These are phyloP conservation scores for Hippocampus kuda DNA, from an alignment of 2,797 vertebrate species.

Conservation along the genomic window DNA sequence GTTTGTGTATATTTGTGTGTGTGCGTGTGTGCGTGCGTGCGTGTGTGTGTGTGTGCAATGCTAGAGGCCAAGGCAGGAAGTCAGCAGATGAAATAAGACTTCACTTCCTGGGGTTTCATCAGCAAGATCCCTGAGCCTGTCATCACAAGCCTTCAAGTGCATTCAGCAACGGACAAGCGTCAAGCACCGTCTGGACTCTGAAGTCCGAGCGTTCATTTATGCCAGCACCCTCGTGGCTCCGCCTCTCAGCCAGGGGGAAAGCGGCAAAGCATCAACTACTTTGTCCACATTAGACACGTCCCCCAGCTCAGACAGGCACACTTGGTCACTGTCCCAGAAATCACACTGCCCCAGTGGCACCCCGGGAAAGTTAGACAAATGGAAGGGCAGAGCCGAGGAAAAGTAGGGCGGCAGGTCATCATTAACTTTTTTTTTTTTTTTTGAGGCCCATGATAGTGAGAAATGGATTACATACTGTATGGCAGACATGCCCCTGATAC, in stretches of 20 bases:
- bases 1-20: no score
- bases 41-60: constrained; percentile 6
- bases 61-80: constrained; percentile 33
- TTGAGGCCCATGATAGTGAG: constrained; percentile 38
- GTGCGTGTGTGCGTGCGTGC: no score
- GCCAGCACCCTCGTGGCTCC: constrained; percentile 47
- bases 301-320: constrained; percentile 69
- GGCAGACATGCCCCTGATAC: constrained; percentile 14
- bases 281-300: constrained; percentile 73
- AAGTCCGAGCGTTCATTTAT: constrained; percentile 58
- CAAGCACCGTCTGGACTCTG: constrained; percentile 46
- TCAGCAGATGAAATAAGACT: constrained; percentile 43
- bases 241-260: constrained; percentile 60
- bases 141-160: constrained; percentile 17
- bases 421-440: constrained; percentile 55
- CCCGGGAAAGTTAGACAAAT: constrained; percentile 71
- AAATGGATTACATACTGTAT: constrained; percentile 29
- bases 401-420: constrained; percentile 71
- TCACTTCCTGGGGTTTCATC: constrained; percentile 47
- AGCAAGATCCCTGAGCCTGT: constrained; percentile 16
- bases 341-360: constrained; percentile 64
- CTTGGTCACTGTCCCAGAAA: constrained; percentile 75
- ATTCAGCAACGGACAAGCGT: constrained; percentile 28
- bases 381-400: constrained; percentile 58
- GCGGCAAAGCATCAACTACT: constrained; percentile 65